Evolutionary conservation across 2,113 vertebrate genomes (phyloP).

Genomic region (Lates calcarifer): DNA sequence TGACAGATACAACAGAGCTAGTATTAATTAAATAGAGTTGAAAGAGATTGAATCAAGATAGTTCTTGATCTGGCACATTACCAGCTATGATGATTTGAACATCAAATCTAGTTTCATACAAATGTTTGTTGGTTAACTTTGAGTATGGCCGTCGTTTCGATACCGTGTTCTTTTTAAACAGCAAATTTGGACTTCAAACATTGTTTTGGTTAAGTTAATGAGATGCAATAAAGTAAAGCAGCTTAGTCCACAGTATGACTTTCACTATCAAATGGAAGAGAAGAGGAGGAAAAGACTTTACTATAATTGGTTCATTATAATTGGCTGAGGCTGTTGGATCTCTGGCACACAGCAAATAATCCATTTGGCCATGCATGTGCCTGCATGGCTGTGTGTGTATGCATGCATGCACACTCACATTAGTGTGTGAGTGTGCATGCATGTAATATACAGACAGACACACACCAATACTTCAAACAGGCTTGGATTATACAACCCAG

Average conservation of each 20-base stretch:
- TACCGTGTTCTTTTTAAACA: constrained; percentile 45
- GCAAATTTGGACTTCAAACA: constrained; percentile 64
- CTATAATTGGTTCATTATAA: constrained; percentile 77
- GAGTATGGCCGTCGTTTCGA: constrained; percentile 20
- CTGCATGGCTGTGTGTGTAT: too few relatives aligned
- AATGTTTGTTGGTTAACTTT: constrained; percentile 23
- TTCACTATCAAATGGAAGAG: constrained; percentile 60
- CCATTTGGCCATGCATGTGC: constrained; percentile 29
- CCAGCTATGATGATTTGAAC: not conserved
- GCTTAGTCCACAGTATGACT: constrained; percentile 64
- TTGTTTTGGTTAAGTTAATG: constrained; percentile 71
- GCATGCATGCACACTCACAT: constrained; percentile 16
- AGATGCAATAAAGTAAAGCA: constrained; percentile 71
- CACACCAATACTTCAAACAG: constrained; percentile 53
- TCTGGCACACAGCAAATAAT: constrained; percentile 61
- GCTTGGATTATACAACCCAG: constrained; percentile 50
- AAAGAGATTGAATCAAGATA: not conserved
- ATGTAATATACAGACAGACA: constrained; percentile 4
- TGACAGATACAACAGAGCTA: not conserved
- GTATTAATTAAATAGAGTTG: not conserved
- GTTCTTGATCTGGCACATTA: not conserved
- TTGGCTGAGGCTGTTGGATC: constrained; percentile 56
- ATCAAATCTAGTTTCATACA: not conserved
- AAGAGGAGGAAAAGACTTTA: constrained; percentile 62
- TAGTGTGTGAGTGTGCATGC: constrained; percentile 1